Evolutionary conservation across 2,888 invertebrate genomes (phyloP), one percentile per base, ranked within the genome.

Genomic region (Melinopterus prodromus): DNA sequence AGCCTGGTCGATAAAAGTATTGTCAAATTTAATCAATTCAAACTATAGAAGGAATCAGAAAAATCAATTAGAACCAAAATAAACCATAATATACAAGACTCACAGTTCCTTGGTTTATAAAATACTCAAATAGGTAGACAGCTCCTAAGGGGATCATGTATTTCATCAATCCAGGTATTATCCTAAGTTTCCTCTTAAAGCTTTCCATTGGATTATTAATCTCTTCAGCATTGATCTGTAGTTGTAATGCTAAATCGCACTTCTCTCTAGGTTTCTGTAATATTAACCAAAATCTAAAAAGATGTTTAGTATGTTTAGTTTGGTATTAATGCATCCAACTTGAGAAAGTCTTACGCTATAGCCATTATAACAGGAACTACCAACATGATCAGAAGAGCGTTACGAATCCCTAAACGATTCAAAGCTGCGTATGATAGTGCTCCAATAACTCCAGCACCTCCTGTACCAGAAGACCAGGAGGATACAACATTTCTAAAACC

Each of bases 91-190:
- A 6, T 16, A 9, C 53, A 35, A 15, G 77, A 88, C 92, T 91
- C 88, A 95, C 95, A 91, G 96, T 88, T 85, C 96, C 96, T 88
- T 97, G 96, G 89, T 97, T 97, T 83, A 97, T 97, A 86, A 96
- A 95, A 88, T 97, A 97, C 86, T 97, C 97, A 83, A 95, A 95
- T 83, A 95, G 91, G 86, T 96, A 97, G 0, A 97, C 96, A 72
- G 94, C 85, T 0, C 92, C 91, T 76, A 97, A 89, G 0, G 96
- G 96, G 77, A 96, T 85, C 93, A 97, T 96, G 86, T 93, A 97
- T 85, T 92, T 93, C 71, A 95, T 81, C 71, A 96, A 88, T 1
- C 89, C 87, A 9, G 92, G 92, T n/a, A 94, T 86, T 71, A 92
- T 89, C 15, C 83, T 82, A 6, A 93, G 36, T 88, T 93, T 94